Evolutionary conservation across 2,888 invertebrate genomes (phyloP), one percentile per base, ranked within the genome.

Genomic region (Prosapia bicincta): DNA sequence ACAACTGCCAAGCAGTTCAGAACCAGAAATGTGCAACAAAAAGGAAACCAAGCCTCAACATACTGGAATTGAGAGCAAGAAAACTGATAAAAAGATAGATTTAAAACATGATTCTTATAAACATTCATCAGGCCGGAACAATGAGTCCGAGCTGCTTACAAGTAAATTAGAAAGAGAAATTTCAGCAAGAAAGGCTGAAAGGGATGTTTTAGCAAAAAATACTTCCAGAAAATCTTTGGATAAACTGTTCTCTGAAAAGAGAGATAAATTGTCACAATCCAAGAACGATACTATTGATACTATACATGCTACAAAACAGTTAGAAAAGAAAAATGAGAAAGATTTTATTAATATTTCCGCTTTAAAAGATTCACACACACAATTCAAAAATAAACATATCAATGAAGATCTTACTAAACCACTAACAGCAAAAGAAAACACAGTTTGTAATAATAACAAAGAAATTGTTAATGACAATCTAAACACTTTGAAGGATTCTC

Each of bases 1-100:
- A 54, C 65, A 66, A 26, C n/a, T 69, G 69, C 30, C 66, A 24
- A 69, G 66, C 7, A 71, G 69, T 20, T 70, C 76, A 26, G 26
- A 32, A 67, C 67, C 32, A 66, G 76, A 74, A 32, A 66, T 67
- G 25, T 26, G 66, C 71, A 69, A 43, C 24, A 83, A 84, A 76
- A 83, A 83, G 77, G 82, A 82, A 78, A 80, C 78, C 71, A 76
- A 78, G 76, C 76, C 79, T 78, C 80, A 80, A 79, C 74, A 73
- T 78, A 72, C 79, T 80, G 76, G 81, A 82, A 70, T 79, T 82
- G 78, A 79, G 82, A 69, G 80, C 82, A 80, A 80, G 82, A 82
- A 82, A 90, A 83, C 86, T 88, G 86, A 90, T 87, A 88, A 89
- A 87, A 88, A 88, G 86, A 75, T 88, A 84, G 87, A 85, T 78